Percentiles rank a stretch among this genome's conserved stretches.
These are phyloP conservation scores for Pristiophorus japonicus DNA, from an alignment of 2,113 vertebrate species.

Conservation along the genomic window DNA sequence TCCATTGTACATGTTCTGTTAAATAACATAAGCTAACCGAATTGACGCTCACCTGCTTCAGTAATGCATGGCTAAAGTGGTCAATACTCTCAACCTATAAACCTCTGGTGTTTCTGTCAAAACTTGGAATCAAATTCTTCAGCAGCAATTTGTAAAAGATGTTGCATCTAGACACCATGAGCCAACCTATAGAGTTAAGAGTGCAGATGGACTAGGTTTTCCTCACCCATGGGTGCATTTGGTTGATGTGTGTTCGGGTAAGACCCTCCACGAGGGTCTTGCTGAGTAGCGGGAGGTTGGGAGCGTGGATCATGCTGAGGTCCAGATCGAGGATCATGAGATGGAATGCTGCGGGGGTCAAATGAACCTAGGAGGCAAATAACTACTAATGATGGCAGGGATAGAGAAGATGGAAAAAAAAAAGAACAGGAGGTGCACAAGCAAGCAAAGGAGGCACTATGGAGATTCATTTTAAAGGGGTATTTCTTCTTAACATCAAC, in stretches of 20 bases:
- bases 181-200: slow-evolving; percentile 18
- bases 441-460: neutral
- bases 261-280: slow-evolving; percentile 21
- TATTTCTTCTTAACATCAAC: slow-evolving; percentile 1
- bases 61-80: neutral
- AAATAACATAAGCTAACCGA: neutral
- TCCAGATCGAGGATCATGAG: slow-evolving; percentile 27
- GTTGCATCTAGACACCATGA: neutral
- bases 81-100: neutral
- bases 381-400: slow-evolving; percentile 30
- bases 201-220: slow-evolving; percentile 5
- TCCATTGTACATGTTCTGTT: neutral
- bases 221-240: slow-evolving; percentile 33
- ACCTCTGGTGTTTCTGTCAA: neutral
- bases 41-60: neutral
- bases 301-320: slow-evolving; percentile 30
- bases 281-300: slow-evolving; percentile 1
- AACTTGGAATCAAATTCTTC: neutral
- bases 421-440: neutral
- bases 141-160: neutral
- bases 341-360: slow-evolving; percentile 20
- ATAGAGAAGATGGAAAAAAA: neutral
- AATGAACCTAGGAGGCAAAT: slow-evolving; percentile 33
- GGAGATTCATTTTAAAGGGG: neutral
- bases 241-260: slow-evolving; percentile 23